Evolutionary conservation across 2,888 invertebrate species (phyloP).

Genomic region (Epistrophe eligans): DNA sequence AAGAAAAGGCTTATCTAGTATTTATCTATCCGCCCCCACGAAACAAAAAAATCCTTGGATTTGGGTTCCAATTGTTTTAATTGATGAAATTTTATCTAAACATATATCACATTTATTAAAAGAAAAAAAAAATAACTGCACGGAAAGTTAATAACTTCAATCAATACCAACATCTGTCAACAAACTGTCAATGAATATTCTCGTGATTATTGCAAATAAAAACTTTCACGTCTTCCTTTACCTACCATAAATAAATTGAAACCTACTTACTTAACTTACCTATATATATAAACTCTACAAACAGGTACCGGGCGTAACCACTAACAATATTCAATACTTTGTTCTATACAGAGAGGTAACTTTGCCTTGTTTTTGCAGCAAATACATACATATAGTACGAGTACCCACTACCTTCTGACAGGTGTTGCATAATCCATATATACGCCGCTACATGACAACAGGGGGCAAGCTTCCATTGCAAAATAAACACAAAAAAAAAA

Average conservation of each 20-base stretch:
- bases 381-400: constrained; percentile 12
- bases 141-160: not conserved
- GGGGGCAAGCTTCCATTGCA: constrained; percentile 66
- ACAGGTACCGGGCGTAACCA: constrained; percentile 39
- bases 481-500: constrained; percentile 42
- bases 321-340: constrained; percentile 9
- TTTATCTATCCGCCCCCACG: too few relatives aligned
- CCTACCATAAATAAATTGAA: constrained; percentile 36
- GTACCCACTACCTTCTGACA: constrained; percentile 37
- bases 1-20: too few relatives aligned
- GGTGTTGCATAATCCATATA: constrained; percentile 66
- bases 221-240: not conserved
- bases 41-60: too few relatives aligned
- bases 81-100: too few relatives aligned
- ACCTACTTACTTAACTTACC: constrained; percentile 16
- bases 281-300: constrained; percentile 4
- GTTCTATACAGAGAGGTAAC: constrained; percentile 1
- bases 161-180: constrained; percentile 13
- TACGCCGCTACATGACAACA: constrained; percentile 52
- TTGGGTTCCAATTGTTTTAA: too few relatives aligned
- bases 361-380: not conserved
- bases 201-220: constrained; percentile 13
- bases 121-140: not conserved
- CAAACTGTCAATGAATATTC: constrained; percentile 10
- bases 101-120: too few relatives aligned